These are phyloP conservation scores for Tricholaema leucomelas DNA, from an alignment of 2,113 vertebrate genomes.

Conservation along the genomic window DNA sequence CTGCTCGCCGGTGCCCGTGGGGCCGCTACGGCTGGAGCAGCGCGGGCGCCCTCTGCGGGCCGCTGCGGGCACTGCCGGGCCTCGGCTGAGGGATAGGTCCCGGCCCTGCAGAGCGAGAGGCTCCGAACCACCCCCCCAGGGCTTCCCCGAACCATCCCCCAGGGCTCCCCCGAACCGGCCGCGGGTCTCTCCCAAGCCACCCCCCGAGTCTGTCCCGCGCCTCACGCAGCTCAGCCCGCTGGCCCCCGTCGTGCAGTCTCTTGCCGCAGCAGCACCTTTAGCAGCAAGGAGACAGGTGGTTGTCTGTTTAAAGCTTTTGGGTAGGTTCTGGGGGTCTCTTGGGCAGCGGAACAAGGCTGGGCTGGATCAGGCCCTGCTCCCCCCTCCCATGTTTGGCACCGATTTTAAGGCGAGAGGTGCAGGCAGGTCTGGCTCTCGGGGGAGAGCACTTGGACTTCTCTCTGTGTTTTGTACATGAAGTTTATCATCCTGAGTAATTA, in stretches of 20 bases:
- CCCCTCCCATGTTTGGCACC: background rate
- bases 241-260: too few relatives aligned
- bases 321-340: background rate
- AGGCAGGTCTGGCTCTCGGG: background rate
- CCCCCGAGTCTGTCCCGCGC: too few relatives aligned
- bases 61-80: background rate
- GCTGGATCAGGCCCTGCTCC: too few relatives aligned
- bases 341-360: background rate
- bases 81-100: background rate
- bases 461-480: too few relatives aligned
- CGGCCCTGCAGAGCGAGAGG: background rate
- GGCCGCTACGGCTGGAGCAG: background rate
- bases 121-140: background rate
- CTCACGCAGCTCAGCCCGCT: too few relatives aligned
- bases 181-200: too few relatives aligned
- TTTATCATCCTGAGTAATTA: fast-evolving
- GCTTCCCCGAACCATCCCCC: too few relatives aligned
- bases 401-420: background rate
- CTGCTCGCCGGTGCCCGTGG: background rate
- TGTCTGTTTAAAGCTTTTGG: too few relatives aligned
- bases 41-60: background rate
- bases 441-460: background rate
- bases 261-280: background rate
- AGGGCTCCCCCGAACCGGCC: too few relatives aligned
- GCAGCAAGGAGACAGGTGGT: background rate